These are phyloP conservation scores for Abramis brama DNA, from an alignment of 2,113 vertebrate species.

Conservation along the genomic window DNA sequence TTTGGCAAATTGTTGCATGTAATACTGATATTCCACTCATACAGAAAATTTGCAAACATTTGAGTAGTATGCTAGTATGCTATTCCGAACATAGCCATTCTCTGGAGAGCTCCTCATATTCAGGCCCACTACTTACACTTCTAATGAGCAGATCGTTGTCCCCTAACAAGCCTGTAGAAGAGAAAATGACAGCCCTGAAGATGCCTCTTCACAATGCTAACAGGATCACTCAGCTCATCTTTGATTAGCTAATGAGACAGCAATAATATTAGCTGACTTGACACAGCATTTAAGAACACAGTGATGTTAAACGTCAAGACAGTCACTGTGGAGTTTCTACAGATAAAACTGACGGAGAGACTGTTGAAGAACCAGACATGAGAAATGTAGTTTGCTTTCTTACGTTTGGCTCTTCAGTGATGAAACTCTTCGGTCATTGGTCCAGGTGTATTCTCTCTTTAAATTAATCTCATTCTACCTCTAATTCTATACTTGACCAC, in stretches of 20 bases:
- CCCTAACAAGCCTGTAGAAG: slow-evolving; percentile 28
- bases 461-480: not conserved
- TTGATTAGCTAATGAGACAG: slow-evolving; percentile 66
- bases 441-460: slow-evolving; percentile 25
- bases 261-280: slow-evolving; percentile 57
- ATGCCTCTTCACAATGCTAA: slow-evolving; percentile 59
- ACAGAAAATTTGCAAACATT: not conserved
- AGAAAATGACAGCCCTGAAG: slow-evolving; percentile 40
- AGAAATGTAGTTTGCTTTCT: slow-evolving; percentile 6
- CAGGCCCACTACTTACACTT: not conserved
- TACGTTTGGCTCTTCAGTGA: slow-evolving; percentile 5
- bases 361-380: not conserved
- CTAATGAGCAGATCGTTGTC: slow-evolving; percentile 32
- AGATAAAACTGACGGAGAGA: not conserved
- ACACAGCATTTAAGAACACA: slow-evolving; percentile 46
- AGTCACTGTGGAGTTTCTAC: slow-evolving; percentile 8
- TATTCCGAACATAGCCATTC: not conserved
- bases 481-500: not conserved
- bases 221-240: slow-evolving; percentile 55
- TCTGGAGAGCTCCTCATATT: slow-evolving; percentile 12
- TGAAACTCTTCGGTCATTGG: not conserved
- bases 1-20: not conserved
- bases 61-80: not conserved
- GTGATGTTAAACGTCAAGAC: not conserved
- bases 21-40: too few species aligned